Base-by-base conservation (phyloP, 2,797 vertebrate species). In the Paguma larvata region DNA sequence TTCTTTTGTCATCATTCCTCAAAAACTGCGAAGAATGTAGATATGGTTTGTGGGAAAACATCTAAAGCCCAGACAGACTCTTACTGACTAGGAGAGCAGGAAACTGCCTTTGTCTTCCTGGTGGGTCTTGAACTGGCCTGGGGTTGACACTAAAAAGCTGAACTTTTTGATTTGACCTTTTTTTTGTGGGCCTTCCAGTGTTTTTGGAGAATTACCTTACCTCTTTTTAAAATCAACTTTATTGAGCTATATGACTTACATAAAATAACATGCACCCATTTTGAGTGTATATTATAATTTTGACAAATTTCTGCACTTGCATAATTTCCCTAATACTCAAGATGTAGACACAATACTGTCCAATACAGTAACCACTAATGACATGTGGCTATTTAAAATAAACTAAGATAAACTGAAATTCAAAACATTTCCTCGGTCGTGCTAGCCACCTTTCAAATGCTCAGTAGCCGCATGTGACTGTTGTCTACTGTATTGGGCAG, bases 201-300 rank as follows among this genome's bases (percentile, higher is more conserved):
- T 72, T 89, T 70, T 7, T 87, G 19, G 19, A 72, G n/a, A 72
- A 44, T 78, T 34, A 51, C 21, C 87, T 75, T 72, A 62, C 16
- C 10, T 83, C n/a, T 83, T 94, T 44, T 56, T 13, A 85, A 92
- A 91, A 84, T 87, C 79, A 84, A 38, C 6, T 67, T 91, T 72
- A 73, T 85, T 38, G 16, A 72, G 27, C 23, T 59, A 38, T 59
- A 38, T 92, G 53, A 38, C 38, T 79, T 70, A 44, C 65, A 30
- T 72, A 63, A 30, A 85, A 15, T 82, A 41, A 91, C 62, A 59
- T 34, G 4, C 1, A 27, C 32, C 14, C 53, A 38, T 82, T 83
- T 86, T 59, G 83, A 23, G 1, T 53, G 32, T 30, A 10, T 25
- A 41, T 77, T 89, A 53, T 48, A 82, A 86, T 75, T 85, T 75